A percentile compares a stretch with the other conserved stretches of the same genome.
phyloP scores from a whole-genome alignment of 2,113 vertebrate species.

The Rhinoptilus africanus region DNA sequence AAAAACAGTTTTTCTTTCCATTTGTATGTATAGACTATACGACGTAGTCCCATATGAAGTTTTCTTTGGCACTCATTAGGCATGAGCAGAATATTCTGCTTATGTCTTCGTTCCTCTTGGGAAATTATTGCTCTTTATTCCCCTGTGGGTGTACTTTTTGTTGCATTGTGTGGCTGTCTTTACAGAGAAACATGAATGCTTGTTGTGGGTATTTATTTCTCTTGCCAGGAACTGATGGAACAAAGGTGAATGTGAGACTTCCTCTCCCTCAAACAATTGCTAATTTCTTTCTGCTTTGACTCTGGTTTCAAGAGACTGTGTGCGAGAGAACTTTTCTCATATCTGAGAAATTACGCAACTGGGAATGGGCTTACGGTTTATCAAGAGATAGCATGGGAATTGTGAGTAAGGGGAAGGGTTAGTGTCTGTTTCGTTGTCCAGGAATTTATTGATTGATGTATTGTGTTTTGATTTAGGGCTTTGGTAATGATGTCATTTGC shows the following conservation, averaged over 20 bases:
- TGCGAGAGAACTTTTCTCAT: not conserved
- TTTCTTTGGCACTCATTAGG: slow-evolving; percentile 14
- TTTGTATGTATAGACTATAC: not conserved
- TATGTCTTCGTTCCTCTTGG: slow-evolving; percentile 27
- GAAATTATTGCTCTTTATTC: slow-evolving; percentile 10
- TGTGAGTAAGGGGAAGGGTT: not conserved
- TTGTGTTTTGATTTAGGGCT: not conserved
- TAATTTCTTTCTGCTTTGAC: not conserved
- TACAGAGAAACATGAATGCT: not conserved
- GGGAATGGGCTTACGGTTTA: not conserved
- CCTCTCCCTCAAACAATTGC: slow-evolving; percentile 16
- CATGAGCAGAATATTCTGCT: not conserved
- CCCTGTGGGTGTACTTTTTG: not conserved
- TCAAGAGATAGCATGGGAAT: not conserved
- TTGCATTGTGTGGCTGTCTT: not conserved
- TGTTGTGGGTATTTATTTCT: not conserved
- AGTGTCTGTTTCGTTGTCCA: not conserved
- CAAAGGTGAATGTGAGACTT: slow-evolving; percentile 33
- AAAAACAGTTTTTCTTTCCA: not conserved
- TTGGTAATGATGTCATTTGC: not conserved
- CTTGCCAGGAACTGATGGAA: slow-evolving; percentile 25
- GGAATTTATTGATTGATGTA: not conserved
- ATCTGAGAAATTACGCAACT: not conserved
- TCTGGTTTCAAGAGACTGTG: not conserved
- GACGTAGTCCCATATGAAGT: not conserved